Evolutionary conservation across 2,888 invertebrate genomes (phyloP), one percentile per base, ranked within the genome.

Genomic region (Cecidostiba fungosa): DNA sequence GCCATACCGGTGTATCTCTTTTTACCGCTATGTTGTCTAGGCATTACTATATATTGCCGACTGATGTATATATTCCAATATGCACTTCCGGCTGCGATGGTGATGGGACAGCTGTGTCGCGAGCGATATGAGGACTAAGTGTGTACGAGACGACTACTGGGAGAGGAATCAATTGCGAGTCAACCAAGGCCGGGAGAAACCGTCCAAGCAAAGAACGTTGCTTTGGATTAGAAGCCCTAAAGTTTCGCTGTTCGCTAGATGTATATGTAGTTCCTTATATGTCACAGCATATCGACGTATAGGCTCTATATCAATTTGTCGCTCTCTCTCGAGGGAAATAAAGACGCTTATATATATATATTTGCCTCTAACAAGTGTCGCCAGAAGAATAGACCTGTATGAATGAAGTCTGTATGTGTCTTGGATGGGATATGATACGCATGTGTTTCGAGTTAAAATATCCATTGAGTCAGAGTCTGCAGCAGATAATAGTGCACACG

Each of bases 151-250:
- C 19, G 50, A 50, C 4, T 59, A 8, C 54, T 29, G 23, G 8
- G 23, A 59, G 14, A 19, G 23, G n/a, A 59, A 80, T 72, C 72
- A 72, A 72, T 73, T 10, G 43, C 79, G 70, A 32, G 5, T 19
- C 23, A n/a, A 69, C 83, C 82, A 85, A 87, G 85, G 80, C 73
- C 85, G 84, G 83, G 86, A 80, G 87, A 88, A 85, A 84, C 87
- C 88, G 87, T 85, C 85, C 86, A 87, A 83, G 87, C 77, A 74
- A 76, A 77, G 73, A 62, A 32, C 76, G 14, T 80, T 80, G 79
- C 87, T 72, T 82, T 87, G 88, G 89, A 89, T 89, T 89, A 89
- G 89, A 89, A 89, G 89, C 89, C 89, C 84, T 82, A 85, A 39
- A 85, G 74, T 80, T 78, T 1, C 23, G 36, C n/a, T 19, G 5